phyloP scores from a whole-genome alignment of 1,140 invertebrate genomes.

The Calliphora vicina region DNA sequence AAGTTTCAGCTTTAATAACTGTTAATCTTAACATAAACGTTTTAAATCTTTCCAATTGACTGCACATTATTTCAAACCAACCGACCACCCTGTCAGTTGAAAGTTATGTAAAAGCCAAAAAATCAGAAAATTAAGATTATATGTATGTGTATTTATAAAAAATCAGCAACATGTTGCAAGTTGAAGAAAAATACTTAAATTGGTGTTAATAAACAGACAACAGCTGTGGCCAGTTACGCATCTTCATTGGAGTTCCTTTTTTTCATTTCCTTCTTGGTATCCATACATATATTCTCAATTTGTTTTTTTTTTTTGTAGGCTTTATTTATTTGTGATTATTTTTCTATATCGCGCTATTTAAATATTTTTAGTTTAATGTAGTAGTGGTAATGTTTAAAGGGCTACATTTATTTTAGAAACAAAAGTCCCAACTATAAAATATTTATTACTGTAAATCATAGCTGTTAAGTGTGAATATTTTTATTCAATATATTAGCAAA shows the following conservation, averaged over 20 bases:
- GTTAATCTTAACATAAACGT: too few species aligned
- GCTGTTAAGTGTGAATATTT: too few species aligned
- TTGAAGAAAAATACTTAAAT: background rate
- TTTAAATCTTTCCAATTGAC: too few species aligned
- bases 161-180: background rate
- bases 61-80: background rate
- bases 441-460: too few species aligned
- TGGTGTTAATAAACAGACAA: constrained; percentile 13
- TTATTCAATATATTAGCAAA: too few species aligned
- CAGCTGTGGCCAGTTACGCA: background rate
- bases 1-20: too few species aligned
- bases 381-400: too few species aligned
- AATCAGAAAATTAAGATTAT: background rate
- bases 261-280: background rate
- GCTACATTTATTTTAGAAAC: too few species aligned
- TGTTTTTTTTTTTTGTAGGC: background rate
- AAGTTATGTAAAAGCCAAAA: background rate
- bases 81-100: background rate
- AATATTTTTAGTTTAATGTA: too few species aligned
- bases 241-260: background rate
- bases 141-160: background rate
- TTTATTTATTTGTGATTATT: background rate
- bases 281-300: background rate
- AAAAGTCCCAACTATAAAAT: too few species aligned
- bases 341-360: too few species aligned